Evolutionary conservation across 2,888 invertebrate species (phyloP).

Genomic region (Limnephilus marmoratus): DNA sequence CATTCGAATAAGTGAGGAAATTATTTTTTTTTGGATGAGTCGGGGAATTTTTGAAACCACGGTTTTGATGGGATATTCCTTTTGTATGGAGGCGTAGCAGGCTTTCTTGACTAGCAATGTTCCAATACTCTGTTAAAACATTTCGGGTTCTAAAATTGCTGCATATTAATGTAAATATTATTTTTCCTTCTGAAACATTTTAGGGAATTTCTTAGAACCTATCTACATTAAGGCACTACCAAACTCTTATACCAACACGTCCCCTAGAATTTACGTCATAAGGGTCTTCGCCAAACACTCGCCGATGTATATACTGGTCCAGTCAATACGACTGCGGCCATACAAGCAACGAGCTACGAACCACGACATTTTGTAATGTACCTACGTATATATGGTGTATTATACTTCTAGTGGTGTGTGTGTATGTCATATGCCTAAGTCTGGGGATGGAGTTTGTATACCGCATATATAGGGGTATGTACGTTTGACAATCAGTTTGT

Average conservation of each 20-base stretch:
- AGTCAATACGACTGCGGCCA: background rate
- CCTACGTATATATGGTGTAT: background rate
- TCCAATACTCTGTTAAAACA: no score
- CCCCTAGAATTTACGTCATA: background rate
- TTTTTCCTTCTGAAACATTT: background rate
- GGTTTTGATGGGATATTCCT: no score
- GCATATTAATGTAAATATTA: background rate
- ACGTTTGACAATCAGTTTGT: slow-evolving; percentile 17
- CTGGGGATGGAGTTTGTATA: background rate
- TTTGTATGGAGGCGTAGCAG: no score
- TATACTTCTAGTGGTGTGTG: background rate
- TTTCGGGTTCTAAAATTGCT: no score
- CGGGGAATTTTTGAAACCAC: no score
- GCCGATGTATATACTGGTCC: background rate
- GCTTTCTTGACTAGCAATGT: no score
- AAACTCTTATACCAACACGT: background rate
- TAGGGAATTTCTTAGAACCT: background rate
- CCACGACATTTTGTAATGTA: background rate
- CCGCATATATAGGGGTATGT: background rate
- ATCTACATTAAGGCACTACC: background rate
- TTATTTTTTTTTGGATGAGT: no score
- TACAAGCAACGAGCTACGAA: background rate
- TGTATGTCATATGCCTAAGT: background rate
- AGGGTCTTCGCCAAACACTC: slow-evolving; percentile 12
- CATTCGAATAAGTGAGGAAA: no score